Percentiles rank a stretch among this genome's conserved stretches.
Evolutionary conservation across 2,113 vertebrate species (phyloP).

Genomic region (Otus sunia): DNA sequence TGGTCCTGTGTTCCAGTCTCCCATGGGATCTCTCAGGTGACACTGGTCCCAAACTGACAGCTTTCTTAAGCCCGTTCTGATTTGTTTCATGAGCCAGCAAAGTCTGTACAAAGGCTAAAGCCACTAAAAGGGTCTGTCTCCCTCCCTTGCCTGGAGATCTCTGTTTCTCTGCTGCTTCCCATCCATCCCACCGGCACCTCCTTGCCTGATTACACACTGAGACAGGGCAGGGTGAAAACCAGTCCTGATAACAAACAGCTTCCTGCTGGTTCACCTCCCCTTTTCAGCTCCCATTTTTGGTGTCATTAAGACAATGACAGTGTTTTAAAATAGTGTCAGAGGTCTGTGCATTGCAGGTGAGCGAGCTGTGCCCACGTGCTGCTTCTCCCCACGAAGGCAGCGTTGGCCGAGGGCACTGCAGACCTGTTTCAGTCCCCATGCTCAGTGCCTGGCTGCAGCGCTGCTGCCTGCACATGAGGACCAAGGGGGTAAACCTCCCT

Average conservation of each 20-base stretch:
- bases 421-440: background rate
- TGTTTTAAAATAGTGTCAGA: rapidly evolving
- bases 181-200: background rate
- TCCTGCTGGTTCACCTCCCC: background rate
- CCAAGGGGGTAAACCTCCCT: background rate
- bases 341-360: background rate
- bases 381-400: background rate
- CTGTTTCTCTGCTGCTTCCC: background rate
- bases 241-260: background rate
- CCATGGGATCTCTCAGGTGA: background rate
- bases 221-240: background rate
- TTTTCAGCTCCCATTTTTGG: background rate
- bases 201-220: rapidly evolving
- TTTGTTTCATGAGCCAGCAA: background rate
- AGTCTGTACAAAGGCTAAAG: background rate
- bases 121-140: background rate
- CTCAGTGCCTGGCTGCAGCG: background rate
- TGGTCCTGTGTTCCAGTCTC: background rate
- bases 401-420: background rate
- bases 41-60: background rate
- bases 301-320: background rate
- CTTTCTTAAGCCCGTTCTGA: background rate
- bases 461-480: background rate
- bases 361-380: rapidly evolving
- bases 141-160: background rate